Evolutionary conservation across 2,113 vertebrate genomes (phyloP).

Genomic region (Melanostigma gelatinosum): DNA sequence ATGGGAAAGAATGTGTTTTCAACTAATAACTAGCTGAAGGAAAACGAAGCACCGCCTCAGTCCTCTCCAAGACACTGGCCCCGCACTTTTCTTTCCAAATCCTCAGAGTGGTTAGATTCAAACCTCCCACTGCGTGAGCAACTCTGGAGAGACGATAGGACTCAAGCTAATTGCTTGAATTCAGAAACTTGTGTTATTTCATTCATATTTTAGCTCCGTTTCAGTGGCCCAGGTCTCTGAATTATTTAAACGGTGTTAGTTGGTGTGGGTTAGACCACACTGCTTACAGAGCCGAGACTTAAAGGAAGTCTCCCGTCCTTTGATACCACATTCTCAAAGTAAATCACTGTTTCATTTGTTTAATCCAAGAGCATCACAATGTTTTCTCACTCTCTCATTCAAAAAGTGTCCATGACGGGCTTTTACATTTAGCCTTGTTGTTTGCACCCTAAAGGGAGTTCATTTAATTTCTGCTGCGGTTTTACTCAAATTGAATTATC

Average conservation of each 20-base stretch:
- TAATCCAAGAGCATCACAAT: background rate
- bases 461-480: conserved; percentile 18
- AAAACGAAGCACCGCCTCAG: background rate
- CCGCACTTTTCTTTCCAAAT: conserved; percentile 9
- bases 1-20: background rate
- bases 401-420: background rate
- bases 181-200: conserved; percentile 66
- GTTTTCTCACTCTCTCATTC: conserved; percentile 1
- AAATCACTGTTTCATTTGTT: conserved; percentile 39
- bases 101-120: background rate
- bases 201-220: conserved; percentile 74
- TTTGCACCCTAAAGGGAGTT: conserved; percentile 6
- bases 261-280: conserved; percentile 50
- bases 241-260: conserved; percentile 69
- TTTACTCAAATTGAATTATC: conserved; percentile 35
- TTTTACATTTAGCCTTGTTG: background rate
- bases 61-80: background rate
- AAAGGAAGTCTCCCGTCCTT: conserved; percentile 14
- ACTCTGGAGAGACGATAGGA: conserved; percentile 40
- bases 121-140: conserved; percentile 8
- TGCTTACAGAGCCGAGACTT: conserved; percentile 12
- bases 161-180: conserved; percentile 68
- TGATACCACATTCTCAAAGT: conserved; percentile 27
- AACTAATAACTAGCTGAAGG: conserved; percentile 12
- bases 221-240: conserved; percentile 61